Conservation (phyloP, 2,888 invertebrate species). For the Hypercompe scribonia region DNA sequence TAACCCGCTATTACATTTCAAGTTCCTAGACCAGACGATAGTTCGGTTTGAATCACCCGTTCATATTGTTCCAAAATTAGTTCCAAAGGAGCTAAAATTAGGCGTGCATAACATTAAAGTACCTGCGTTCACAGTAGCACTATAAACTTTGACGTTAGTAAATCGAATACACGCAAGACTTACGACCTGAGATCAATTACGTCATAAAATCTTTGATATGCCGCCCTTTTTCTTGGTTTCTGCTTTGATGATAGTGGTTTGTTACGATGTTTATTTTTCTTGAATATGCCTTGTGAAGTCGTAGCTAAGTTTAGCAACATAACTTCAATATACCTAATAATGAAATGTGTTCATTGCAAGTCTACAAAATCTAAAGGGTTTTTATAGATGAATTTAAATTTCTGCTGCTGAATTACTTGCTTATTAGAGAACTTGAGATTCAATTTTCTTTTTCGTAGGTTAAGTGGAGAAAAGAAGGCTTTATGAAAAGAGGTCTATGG, state of each 20-base stretch:
- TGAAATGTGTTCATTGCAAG: background rate
- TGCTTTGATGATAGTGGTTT: conserved; percentile 2
- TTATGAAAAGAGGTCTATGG: too few relatives aligned
- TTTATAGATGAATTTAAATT: too few relatives aligned
- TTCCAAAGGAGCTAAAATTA: conserved; percentile 38
- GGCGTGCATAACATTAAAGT: conserved; percentile 30
- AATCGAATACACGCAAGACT: conserved; percentile 30
- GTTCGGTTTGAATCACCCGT: conserved; percentile 41
- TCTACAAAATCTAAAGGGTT: background rate
- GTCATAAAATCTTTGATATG: background rate
- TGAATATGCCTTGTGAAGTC: too few relatives aligned
- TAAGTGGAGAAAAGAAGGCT: too few relatives aligned
- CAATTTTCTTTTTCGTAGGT: too few relatives aligned
- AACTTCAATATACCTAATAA: background rate
- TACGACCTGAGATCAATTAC: conserved; percentile 15
- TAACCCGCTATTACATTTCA: conserved; percentile 22
- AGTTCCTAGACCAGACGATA: conserved; percentile 31
- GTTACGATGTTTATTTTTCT: background rate
- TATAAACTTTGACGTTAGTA: conserved; percentile 35
- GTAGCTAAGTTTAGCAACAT: background rate
- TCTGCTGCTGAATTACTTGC: too few relatives aligned
- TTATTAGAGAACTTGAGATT: background rate
- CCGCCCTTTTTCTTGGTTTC: background rate
- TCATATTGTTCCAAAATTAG: conserved; percentile 50
- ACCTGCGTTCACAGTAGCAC: conserved; percentile 37